Base-by-base conservation (phyloP, 1,140 invertebrate species). In the Drosophila fuyamai region DNA sequence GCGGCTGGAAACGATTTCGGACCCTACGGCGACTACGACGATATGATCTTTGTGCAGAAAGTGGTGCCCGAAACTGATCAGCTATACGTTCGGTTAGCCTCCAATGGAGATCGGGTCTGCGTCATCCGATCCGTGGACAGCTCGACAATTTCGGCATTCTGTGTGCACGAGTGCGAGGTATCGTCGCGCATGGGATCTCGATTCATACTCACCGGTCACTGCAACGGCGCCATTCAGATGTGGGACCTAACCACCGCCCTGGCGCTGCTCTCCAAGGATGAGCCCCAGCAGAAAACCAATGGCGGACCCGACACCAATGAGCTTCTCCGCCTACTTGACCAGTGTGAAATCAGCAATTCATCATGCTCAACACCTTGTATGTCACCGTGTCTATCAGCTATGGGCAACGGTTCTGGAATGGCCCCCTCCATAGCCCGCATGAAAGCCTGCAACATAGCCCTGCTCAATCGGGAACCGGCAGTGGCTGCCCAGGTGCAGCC, bases 11-110 rank as follows among this genome's bases (percentile, higher is more conserved):
- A 97, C 93, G 96, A 97, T 92, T 97, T 96, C 93, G 98, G 98
- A 50, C 98, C 98, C 8, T 99, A 97, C 93, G 98, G 98, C 10
- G 98, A 99, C 92, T 98, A 99, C 92, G 98, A 99, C 92, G 98
- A 99, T 90, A 98, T 99, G 94, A 96, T 99, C 46, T 99, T 99
- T 92, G 96, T 99, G 35, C 98, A 99, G 92, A 98, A 99, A 94
- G 97, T 99, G 41, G 97, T 99, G 13, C 98, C 98, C 4, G 98
- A 99, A 92, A 98, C 98, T 5, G 97, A 99, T 93, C 97, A 98
- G 68, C 92, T 99, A 0, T 99, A 98, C 93, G 97, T 99, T 8
- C 93, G 98, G 57, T 93, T 98, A 13, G 98, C 98, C 12, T 99
- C 98, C 1, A 99, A 98, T 93, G 98, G 98, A 0, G 92, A 68